phyloP scores from a whole-genome alignment of 2,888 invertebrate genomes.

The Ceramica pisi region DNA sequence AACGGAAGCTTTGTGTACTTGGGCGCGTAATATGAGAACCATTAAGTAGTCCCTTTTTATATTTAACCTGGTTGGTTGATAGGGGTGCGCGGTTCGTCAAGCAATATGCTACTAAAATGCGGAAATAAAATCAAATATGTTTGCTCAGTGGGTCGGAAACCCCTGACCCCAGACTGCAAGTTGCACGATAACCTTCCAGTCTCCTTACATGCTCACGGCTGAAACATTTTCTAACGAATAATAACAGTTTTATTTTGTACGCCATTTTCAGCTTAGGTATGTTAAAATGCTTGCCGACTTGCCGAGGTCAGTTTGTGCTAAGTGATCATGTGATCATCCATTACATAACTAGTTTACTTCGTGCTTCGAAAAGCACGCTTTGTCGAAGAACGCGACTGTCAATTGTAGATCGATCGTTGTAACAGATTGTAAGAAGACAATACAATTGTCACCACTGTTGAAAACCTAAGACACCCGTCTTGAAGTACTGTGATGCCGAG shows the following conservation, averaged over 20 bases:
- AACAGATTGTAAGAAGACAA: too few species aligned
- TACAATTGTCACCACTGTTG: too few species aligned
- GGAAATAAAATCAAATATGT: slow-evolving; percentile 34
- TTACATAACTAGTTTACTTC: too few species aligned
- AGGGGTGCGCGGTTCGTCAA: slow-evolving; percentile 6
- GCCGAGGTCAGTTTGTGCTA: background rate
- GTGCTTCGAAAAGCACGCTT: too few species aligned
- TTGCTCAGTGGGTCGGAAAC: slow-evolving; percentile 24
- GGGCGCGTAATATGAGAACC: slow-evolving; percentile 12
- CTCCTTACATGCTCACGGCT: background rate
- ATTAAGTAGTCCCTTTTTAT: slow-evolving; percentile 34
- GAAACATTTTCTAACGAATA: background rate
- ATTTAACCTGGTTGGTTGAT: slow-evolving; percentile 5
- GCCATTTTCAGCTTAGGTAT: background rate
- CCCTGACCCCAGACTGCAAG: slow-evolving; percentile 29
- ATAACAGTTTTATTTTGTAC: background rate
- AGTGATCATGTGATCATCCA: too few species aligned
- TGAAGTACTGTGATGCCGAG: too few species aligned
- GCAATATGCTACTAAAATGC: slow-evolving; percentile 33
- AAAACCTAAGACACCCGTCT: background rate
- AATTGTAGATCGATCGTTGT: background rate
- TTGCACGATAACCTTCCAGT: slow-evolving; percentile 35
- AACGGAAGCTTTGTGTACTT: slow-evolving; percentile 9
- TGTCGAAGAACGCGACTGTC: background rate
- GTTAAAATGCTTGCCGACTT: background rate